phyloP scores from a whole-genome alignment of 1,140 invertebrate species.

The Rhyacophila brunnea region DNA sequence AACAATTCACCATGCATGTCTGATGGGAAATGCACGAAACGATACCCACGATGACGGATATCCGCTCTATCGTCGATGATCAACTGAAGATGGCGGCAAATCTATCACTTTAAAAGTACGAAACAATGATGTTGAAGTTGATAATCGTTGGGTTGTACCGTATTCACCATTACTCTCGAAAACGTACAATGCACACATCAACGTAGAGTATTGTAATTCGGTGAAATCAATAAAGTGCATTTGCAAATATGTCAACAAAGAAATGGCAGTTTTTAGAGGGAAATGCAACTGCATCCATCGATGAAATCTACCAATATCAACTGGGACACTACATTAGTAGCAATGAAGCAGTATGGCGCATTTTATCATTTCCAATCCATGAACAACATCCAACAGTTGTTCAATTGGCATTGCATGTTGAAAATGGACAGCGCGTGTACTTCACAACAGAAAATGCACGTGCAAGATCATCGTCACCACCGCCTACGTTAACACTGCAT shows the following conservation, averaged over 20 bases:
- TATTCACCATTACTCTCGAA: constrained; percentile 53
- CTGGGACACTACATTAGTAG: constrained; percentile 48
- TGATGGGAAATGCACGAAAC: constrained; percentile 2
- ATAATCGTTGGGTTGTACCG: constrained; percentile 56
- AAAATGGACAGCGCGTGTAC: constrained; percentile 44
- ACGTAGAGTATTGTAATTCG: constrained; percentile 53
- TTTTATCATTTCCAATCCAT: constrained; percentile 42
- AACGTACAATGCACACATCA: constrained; percentile 53
- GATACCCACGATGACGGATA: constrained; percentile 41
- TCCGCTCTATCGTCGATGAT: constrained; percentile 45
- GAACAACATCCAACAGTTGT: constrained; percentile 42
- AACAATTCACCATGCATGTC: constrained; percentile 38
- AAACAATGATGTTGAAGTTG: constrained; percentile 39
- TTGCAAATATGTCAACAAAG: constrained; percentile 51
- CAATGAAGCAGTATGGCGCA: constrained; percentile 47
- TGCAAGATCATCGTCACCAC: background rate
- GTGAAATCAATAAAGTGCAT: constrained; percentile 56
- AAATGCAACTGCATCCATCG: constrained; percentile 1
- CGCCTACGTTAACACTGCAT: constrained; percentile 37
- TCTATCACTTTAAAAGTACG: constrained; percentile 15
- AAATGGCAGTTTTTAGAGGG: constrained; percentile 36
- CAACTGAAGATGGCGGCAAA: constrained; percentile 30
- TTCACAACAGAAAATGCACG: constrained; percentile 38
- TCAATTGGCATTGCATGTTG: constrained; percentile 45
- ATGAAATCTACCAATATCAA: constrained; percentile 37